These are phyloP conservation scores for Xanthorhoe spadicearia DNA, from an alignment of 2,888 invertebrate species.

Conservation along the genomic window DNA sequence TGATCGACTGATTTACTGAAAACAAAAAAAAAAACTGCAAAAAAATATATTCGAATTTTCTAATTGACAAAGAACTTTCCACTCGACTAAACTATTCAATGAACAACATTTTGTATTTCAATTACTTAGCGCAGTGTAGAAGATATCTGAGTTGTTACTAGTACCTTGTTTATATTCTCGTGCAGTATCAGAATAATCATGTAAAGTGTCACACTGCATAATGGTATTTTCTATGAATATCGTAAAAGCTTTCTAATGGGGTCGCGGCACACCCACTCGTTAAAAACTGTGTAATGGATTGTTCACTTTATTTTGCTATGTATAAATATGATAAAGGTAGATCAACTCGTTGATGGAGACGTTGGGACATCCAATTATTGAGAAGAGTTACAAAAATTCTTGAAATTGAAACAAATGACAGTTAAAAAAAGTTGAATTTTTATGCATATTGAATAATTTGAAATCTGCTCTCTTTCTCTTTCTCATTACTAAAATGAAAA, in stretches of 20 bases:
- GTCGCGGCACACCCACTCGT: constrained; percentile 53
- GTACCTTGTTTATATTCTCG: constrained; percentile 17
- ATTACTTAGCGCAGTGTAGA: not conserved
- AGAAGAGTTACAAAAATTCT: too few species aligned
- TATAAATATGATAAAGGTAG: not conserved
- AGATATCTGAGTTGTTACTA: not conserved
- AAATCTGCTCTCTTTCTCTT: too few species aligned
- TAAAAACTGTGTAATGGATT: constrained; percentile 12
- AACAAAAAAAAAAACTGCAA: not conserved
- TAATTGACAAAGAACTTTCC: too few species aligned
- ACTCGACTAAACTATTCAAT: not conserved
- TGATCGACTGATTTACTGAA: too few species aligned
- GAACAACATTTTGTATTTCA: not conserved
- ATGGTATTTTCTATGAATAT: constrained; percentile 42
- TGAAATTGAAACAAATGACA: too few species aligned
- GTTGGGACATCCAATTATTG: not conserved
- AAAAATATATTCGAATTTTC: not conserved
- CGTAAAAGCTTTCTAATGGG: constrained; percentile 42
- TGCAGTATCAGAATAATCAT: constrained; percentile 26
- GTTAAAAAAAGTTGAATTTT: too few species aligned
- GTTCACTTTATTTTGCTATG: not conserved
- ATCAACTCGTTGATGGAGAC: not conserved
- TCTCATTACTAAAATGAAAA: too few species aligned
- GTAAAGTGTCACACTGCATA: constrained; percentile 38
- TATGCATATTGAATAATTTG: too few species aligned